Evolutionary conservation across 2,888 invertebrate genomes (phyloP), one percentile per base, ranked within the genome.

Genomic region (Brachypterus glaber): DNA sequence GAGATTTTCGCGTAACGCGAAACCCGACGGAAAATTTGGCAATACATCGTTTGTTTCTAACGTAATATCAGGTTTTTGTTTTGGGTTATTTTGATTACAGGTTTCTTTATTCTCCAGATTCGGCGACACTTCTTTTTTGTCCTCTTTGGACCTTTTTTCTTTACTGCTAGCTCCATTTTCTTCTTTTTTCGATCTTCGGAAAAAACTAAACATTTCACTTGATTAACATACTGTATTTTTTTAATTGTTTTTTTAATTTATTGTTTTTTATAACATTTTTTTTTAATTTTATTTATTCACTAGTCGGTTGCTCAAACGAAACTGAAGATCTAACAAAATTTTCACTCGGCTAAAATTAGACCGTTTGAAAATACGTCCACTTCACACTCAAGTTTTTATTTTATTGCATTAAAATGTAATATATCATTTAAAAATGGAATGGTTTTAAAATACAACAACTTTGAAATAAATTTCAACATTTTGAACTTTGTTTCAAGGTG

Each of bases 81-180:
- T 44, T 42, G 52, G 49, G 37, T 40, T 45, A 51, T 51, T 61
- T 61, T 62, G 61, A 60, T 60, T 61, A 59, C 53, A 51, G 54
- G 50, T 52, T 45, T 55, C 54, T 49, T 51, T 50, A 33, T 33
- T 37, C 48, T 46, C 49, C 43, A 39, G 33, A 21, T 31, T 31
- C 37, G 13, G 30, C 35, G 26, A 36, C 21, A 33, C 42, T 47
- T 43, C 49, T 40, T 34, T 37, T 17, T 16, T 13, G 17, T 29
- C 27, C 13, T 49, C 46, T 37, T 49, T 52, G 25, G 43, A 42
- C 34, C 41, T 53, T 33, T 48, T 50, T 17, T 48, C 44, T 17
- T 41, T 41, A n/a, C 36, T 35, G 25, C n/a, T n/a, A n/a, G 37
- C 41, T 17, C 39, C 40, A 21, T 42, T 34, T 4, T 47, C 38